phyloP scores from a whole-genome alignment of 2,113 vertebrate species.

The Sinocyclocheilus grahami region DNA sequence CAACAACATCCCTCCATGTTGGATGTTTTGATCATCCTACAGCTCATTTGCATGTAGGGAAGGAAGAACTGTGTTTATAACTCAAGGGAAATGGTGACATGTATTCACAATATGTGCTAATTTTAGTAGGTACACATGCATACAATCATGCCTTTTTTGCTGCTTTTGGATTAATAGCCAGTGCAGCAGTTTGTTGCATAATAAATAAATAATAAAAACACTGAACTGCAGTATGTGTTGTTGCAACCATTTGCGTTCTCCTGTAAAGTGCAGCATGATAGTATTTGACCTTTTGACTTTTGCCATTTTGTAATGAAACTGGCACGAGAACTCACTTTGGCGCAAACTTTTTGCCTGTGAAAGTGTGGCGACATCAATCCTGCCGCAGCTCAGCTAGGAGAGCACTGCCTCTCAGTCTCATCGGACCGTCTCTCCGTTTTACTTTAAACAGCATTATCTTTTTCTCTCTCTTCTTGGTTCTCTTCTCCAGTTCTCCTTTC shows the following conservation, averaged over 20 bases:
- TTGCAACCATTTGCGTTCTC: not conserved
- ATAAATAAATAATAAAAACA: not conserved
- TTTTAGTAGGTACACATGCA: not conserved
- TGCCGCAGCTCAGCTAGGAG: constrained; percentile 34
- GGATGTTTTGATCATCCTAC: constrained; percentile 4
- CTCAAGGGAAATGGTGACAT: not conserved
- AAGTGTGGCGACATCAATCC: constrained; percentile 37
- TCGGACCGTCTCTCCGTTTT: constrained; percentile 37
- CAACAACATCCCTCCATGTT: constrained; percentile 14
- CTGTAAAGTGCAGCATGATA: not conserved
- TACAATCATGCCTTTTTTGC: not conserved
- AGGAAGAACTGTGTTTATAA: constrained; percentile 34
- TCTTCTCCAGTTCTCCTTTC: constrained; percentile 34
- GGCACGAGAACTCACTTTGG: constrained; percentile 16
- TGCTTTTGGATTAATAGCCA: not conserved
- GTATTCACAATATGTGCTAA: not conserved
- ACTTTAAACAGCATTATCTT: constrained; percentile 50
- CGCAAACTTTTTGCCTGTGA: constrained; percentile 37
- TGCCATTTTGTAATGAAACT: not conserved
- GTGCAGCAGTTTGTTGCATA: not conserved
- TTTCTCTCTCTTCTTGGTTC: constrained; percentile 1
- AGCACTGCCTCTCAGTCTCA: constrained; percentile 16
- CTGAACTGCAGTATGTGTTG: not conserved
- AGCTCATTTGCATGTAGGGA: constrained; percentile 20
- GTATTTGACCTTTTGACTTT: not conserved